Conservation (phyloP, 2,113 vertebrate genomes). For the Baryphthengus martii region DNA sequence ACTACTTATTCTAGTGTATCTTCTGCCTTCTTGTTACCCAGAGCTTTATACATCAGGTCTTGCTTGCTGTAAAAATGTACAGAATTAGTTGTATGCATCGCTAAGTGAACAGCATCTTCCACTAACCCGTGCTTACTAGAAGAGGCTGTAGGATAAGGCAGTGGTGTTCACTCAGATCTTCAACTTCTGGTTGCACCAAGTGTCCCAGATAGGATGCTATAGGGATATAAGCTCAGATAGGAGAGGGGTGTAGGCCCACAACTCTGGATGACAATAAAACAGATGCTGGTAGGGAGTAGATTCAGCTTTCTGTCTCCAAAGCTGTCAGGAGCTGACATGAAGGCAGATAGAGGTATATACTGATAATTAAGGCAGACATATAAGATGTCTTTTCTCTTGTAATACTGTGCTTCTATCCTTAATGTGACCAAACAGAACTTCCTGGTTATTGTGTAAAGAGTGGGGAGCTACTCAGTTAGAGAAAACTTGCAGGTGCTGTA, state of each 20-base stretch:
- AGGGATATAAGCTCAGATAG: neutral
- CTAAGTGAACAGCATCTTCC: neutral
- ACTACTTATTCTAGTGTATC: neutral
- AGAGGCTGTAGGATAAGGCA: neutral
- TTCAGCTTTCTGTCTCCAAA: neutral
- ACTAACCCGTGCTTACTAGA: accelerated
- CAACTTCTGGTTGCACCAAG: neutral
- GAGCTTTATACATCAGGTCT: neutral
- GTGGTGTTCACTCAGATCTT: neutral
- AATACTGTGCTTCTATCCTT: neutral
- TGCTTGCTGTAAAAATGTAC: neutral
- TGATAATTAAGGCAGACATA: neutral
- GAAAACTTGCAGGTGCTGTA: neutral
- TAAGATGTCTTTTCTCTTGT: neutral
- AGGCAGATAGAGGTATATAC: neutral
- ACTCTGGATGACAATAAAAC: neutral
- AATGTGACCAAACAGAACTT: neutral
- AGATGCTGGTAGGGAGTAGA: neutral
- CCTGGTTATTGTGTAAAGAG: neutral
- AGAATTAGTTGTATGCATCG: neutral
- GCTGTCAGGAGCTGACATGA: neutral
- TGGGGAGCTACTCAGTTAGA: neutral
- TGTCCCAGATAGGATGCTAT: neutral
- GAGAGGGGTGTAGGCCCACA: neutral
- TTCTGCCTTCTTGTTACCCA: neutral